Base-by-base conservation (phyloP, 2,797 vertebrate genomes). In the Zenarchopterus dispar region DNA sequence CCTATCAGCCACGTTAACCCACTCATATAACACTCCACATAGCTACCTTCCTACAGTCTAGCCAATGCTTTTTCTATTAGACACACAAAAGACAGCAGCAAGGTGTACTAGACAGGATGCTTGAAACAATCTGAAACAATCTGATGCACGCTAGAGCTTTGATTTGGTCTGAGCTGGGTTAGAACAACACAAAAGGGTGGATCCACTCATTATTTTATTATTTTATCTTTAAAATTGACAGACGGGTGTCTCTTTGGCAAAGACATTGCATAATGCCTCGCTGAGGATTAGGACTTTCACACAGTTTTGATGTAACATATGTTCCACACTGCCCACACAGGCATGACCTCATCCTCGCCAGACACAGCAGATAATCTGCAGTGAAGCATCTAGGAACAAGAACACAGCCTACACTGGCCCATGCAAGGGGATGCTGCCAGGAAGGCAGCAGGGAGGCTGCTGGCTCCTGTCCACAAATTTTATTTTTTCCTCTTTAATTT, bases 271-370 rank as follows among this genome's bases (percentile, higher is more conserved):
- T 86, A 83, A 87, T 45, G 61, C 63, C 43, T 56, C 33, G 28
- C 61, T 53, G 52, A 58, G 77, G 81, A 84, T 86, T 80, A 84
- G 61, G 75, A 65, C 78, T 78, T 86, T 87, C 73, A 77, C 87
- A 81, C 77, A 68, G 70, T 64, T 85, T 87, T 81, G 79, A 78
- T 84, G 55, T 70, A 89, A 80, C 88, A 90, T 89, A 89, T 85
- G 88, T 73, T 78, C 43, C 0, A 2, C 52, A 51, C 80, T 59
- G 71, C 83, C 78, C 77, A 80, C 84, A 53, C 75, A 77, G 33
- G 46, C 56, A 26, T 64, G 71, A 70, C 73, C 60, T 83, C 67
- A 77, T 70, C 77, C 13, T 24, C 18, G 72, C 75, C 77, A 81
- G 70, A 70, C 70, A 1, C 73, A 49, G 79, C 45, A 16, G 60